Percentiles rank a stretch among this genome's conserved stretches.
These are phyloP conservation scores for Anthopleura xanthogrammica DNA, from an alignment of 92 coral and sea anemone genomes.

Conservation along the genomic window DNA sequence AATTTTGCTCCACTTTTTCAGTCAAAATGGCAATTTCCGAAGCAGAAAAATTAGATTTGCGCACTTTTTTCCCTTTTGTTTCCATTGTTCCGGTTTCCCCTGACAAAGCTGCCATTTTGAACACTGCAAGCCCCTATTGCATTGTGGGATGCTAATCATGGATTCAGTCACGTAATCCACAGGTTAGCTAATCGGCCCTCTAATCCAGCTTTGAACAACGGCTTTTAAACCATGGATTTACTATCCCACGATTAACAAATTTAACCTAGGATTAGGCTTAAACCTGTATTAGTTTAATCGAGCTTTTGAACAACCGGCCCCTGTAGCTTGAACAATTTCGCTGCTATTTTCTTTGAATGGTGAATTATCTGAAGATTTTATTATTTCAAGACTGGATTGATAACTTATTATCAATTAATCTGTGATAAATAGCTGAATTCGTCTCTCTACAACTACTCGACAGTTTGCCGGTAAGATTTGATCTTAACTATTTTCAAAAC, in stretches of 20 bases:
- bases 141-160: slow-evolving; percentile 2
- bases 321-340: too few species aligned
- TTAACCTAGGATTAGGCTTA: neutral
- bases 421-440: too few species aligned
- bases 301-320: slow-evolving; percentile 6
- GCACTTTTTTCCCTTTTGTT: neutral
- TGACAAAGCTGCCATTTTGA: slow-evolving; percentile 1
- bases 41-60: neutral
- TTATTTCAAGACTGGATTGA: too few species aligned
- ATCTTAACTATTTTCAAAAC: too few species aligned
- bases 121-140: neutral
- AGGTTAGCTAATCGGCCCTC: slow-evolving; percentile 1
- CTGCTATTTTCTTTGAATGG: too few species aligned
- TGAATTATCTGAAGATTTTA: too few species aligned
- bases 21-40: too few species aligned
- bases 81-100: neutral
- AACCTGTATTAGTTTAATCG: neutral
- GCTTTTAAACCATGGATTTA: neutral
- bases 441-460: too few species aligned
- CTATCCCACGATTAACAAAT: neutral
- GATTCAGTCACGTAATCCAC: neutral
- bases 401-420: too few species aligned
- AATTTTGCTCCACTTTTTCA: too few species aligned
- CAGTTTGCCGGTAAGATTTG: too few species aligned
- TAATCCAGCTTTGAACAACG: slow-evolving; percentile 2